Evolutionary conservation across 2,797 vertebrate genomes (phyloP), one percentile per base, ranked within the genome.

Genomic region (Sebastolobus altivelis): DNA sequence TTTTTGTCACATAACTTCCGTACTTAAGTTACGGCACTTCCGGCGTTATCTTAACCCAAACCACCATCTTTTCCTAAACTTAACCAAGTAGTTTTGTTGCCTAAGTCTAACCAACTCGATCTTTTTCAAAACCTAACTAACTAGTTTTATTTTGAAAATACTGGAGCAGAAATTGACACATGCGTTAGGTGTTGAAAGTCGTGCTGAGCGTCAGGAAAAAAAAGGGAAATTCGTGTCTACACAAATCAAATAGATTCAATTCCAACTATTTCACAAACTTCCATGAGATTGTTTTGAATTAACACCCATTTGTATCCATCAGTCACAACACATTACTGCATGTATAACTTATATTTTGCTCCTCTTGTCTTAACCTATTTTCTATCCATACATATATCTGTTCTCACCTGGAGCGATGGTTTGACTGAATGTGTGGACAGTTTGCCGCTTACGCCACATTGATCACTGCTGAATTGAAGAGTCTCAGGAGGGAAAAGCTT

Each of bases 381-480:
- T 58, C 27, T 54, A 77, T 37, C 38, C 55, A 14, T 54, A 35
- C 14, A 55, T 59, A 49, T n/a, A 67, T 70, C 35, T 4, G 5
- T 55, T 38, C 75, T 67, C 62, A 74, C 72, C 79, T 62, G n/a
- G 38, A 56, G 62, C 72, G 25, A 58, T 1, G 43, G 33, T 70
- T 80, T 70, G 75, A 75, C 73, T 55, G n/a, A 62, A 66, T 27
- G 54, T 63, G 63, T 35, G 56, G 84, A 77, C 68, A 65, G n/a
- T 70, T 70, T 77, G 31, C 62, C 33, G n/a, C 79, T 55, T 72
- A 55, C 74, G 31, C 77, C 62, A 69, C 83, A 84, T 68, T 82
- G 77, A 87, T 89, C 81, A 80, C 58, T 6, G 54, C 49, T 71
- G 35, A 70, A 75, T 75, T 62, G 69, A 75, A 62, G 70, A 80